These are phyloP conservation scores for Sitta carolinensis DNA, from an alignment of 2,797 vertebrate genomes.

Conservation along the genomic window DNA sequence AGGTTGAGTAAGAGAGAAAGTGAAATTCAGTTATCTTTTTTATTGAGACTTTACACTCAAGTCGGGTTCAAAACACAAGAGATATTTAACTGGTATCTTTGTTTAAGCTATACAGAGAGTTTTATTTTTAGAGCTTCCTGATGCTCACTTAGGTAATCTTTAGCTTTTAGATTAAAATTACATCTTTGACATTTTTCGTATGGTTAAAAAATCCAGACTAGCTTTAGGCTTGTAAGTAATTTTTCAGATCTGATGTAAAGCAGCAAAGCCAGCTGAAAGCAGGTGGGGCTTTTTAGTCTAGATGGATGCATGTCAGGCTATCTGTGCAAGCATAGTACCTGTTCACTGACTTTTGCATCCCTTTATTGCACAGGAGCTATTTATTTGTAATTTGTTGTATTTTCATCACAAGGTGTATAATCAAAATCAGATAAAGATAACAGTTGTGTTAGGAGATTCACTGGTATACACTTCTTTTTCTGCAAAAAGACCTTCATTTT, in stretches of 20 bases:
- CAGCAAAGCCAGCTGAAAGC: background rate
- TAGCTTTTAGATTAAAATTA: background rate
- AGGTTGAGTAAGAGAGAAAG: background rate
- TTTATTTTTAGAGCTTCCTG: background rate
- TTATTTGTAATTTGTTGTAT: background rate
- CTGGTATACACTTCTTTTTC: background rate
- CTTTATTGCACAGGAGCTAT: background rate
- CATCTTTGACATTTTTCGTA: background rate
- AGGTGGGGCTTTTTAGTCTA: background rate
- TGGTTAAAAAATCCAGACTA: background rate
- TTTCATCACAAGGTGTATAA: background rate
- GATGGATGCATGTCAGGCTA: background rate
- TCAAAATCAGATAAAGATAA: background rate
- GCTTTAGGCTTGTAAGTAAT: background rate
- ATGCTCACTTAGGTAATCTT: background rate
- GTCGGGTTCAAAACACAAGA: background rate
- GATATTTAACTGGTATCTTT: background rate
- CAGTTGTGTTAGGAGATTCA: background rate
- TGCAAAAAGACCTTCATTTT: background rate
- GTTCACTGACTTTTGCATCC: background rate
- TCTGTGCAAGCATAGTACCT: background rate
- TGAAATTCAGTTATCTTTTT: background rate
- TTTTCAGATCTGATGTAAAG: background rate
- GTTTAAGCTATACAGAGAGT: background rate
- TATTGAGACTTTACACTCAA: background rate